Evolutionary conservation across 2,888 invertebrate genomes (phyloP).

Genomic region (Andrena haemorrhoa): DNA sequence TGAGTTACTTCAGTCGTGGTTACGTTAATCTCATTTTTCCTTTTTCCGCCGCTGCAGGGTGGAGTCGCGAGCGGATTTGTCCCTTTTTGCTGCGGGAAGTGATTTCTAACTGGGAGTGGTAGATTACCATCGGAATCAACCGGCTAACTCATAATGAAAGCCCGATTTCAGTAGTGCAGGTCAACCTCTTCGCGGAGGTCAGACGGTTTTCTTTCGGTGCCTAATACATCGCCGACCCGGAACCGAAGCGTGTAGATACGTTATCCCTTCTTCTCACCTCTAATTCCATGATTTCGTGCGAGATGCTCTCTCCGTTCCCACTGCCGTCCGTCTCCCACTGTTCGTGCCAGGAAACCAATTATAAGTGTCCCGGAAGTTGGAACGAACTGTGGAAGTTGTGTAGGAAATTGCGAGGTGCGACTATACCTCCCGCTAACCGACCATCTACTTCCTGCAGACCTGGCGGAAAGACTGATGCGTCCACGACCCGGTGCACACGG

Average conservation of each 20-base stretch:
- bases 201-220: constrained; percentile 27
- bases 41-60: too few relatives aligned
- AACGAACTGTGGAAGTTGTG: constrained; percentile 71
- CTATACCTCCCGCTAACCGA: constrained; percentile 40
- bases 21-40: too few relatives aligned
- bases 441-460: constrained; percentile 34
- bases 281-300: constrained; percentile 35
- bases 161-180: constrained; percentile 12
- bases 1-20: too few relatives aligned
- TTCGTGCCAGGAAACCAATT: constrained; percentile 78
- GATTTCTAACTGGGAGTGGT: too few relatives aligned
- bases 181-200: neutral
- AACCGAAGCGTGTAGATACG: neutral
- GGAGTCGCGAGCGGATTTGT: too few relatives aligned
- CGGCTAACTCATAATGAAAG: neutral
- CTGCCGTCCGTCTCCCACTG: constrained; percentile 14
- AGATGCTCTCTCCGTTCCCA: constrained; percentile 16
- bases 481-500: constrained; percentile 10
- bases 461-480: constrained; percentile 48
- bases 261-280: constrained; percentile 25
- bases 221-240: constrained; percentile 30
- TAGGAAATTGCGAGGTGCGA: constrained; percentile 69
- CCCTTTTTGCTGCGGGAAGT: too few relatives aligned
- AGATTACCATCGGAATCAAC: too few relatives aligned
- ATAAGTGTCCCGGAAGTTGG: constrained; percentile 80